Percentiles rank a stretch among this genome's conserved stretches.
phyloP scores from a whole-genome alignment of 2,797 vertebrate genomes.

The Sebastes ruberrimus region DNA sequence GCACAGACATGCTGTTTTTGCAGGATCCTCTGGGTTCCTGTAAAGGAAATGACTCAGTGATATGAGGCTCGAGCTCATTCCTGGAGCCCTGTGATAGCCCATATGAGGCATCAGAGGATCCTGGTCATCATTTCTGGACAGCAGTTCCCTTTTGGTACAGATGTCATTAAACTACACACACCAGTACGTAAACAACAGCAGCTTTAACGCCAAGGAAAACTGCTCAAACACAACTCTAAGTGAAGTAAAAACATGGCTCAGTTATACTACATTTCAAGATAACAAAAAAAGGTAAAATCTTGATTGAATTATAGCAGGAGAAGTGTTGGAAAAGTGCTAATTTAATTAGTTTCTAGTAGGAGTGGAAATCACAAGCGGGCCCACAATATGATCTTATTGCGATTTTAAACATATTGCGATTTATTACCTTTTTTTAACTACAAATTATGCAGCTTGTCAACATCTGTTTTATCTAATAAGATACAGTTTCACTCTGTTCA shows the following conservation, averaged over 20 bases:
- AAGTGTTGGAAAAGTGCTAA: constrained; percentile 37
- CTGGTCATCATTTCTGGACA: constrained; percentile 63
- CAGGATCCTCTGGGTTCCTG: constrained; percentile 79
- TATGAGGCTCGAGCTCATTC: constrained; percentile 62
- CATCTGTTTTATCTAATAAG: too few relatives aligned
- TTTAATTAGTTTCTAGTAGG: constrained; percentile 14
- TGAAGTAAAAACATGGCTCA: background rate
- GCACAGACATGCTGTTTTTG: constrained; percentile 70
- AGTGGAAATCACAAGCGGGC: accelerated
- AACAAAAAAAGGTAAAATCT: background rate
- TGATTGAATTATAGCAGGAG: constrained; percentile 22
- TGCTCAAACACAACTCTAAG: background rate
- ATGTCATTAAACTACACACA: constrained; percentile 20
- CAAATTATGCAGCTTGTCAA: too few relatives aligned
- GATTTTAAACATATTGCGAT: too few relatives aligned
- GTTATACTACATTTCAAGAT: background rate
- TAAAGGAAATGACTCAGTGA: constrained; percentile 82
- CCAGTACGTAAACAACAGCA: constrained; percentile 18
- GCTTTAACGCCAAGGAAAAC: constrained; percentile 19
- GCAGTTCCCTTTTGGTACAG: constrained; percentile 28
- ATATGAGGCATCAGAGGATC: constrained; percentile 43
- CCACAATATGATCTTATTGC: too few relatives aligned
- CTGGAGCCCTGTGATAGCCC: constrained; percentile 72
- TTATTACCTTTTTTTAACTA: too few relatives aligned
- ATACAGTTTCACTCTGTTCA: too few relatives aligned